phyloP scores from a whole-genome alignment of 2,797 vertebrate genomes.

The Chanos chanos region DNA sequence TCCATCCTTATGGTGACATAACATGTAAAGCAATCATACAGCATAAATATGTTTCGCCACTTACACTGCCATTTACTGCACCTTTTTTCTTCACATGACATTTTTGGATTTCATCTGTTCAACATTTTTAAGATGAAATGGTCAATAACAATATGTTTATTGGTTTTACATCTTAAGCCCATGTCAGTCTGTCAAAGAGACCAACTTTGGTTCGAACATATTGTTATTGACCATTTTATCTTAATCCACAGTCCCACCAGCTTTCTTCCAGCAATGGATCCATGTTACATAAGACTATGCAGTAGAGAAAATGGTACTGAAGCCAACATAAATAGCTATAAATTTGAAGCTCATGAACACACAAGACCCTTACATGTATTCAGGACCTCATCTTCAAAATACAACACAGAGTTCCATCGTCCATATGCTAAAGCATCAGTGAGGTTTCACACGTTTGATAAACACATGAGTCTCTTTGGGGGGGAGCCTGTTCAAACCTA shows the following conservation, averaged over 20 bases:
- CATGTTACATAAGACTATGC: no score
- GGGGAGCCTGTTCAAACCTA: constrained; percentile 12
- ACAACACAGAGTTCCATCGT: constrained; percentile 10
- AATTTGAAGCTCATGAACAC: constrained; percentile 27
- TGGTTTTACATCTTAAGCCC: no score
- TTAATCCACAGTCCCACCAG: no score
- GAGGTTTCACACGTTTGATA: constrained; percentile 44
- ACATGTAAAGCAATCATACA: neutral
- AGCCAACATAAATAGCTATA: constrained; percentile 40
- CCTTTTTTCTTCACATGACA: no score
- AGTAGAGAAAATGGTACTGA: neutral
- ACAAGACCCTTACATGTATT: neutral
- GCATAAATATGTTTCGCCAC: constrained; percentile 15
- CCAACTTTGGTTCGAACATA: no score
- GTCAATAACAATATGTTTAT: no score
- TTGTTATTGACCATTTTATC: neutral
- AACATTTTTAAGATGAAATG: no score
- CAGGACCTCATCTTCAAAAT: neutral
- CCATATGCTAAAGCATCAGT: constrained; percentile 6
- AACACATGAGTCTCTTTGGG: constrained; percentile 49
- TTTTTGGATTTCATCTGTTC: no score
- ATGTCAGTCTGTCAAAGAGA: no score
- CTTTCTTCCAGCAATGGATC: no score
- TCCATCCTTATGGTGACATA: no score
- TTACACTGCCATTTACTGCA: neutral